Conservation (phyloP, 2,113 vertebrate species). For the Progne subis region DNA sequence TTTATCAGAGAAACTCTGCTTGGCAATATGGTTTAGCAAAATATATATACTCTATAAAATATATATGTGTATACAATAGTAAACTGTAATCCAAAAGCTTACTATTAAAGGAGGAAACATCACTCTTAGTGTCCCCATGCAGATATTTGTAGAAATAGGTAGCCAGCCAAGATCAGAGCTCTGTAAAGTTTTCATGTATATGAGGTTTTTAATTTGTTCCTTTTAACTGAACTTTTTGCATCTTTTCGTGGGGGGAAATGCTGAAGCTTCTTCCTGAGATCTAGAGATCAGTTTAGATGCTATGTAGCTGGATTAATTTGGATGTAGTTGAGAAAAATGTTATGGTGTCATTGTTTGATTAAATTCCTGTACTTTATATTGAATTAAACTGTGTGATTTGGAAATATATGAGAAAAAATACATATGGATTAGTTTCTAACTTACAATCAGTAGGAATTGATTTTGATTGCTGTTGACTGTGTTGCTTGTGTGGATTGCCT, state of each 20-base stretch:
- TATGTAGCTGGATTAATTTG: neutral
- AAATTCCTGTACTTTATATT: neutral
- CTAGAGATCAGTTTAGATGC: neutral
- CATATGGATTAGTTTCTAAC: fast-evolving
- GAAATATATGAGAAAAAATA: neutral
- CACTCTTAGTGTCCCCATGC: fast-evolving
- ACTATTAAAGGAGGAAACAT: fast-evolving
- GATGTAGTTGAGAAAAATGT: neutral
- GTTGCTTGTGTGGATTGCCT: neutral
- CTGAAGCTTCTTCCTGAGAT: fast-evolving
- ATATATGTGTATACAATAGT: fast-evolving
- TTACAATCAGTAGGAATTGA: fast-evolving
- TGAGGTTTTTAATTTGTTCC: fast-evolving
- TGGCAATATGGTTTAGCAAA: neutral
- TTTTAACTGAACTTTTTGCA: neutral
- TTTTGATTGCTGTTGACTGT: neutral
- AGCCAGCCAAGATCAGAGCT: fast-evolving
- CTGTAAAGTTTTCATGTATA: neutral
- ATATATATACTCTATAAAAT: neutral
- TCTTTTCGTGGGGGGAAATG: fast-evolving
- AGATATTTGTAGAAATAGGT: fast-evolving
- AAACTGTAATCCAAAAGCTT: fast-evolving
- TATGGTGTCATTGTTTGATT: neutral
- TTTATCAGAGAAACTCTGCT: fast-evolving
- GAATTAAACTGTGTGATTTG: neutral